These are phyloP conservation scores for Pinctada fucata DNA, from an alignment of 2,888 invertebrate species.

Conservation along the genomic window DNA sequence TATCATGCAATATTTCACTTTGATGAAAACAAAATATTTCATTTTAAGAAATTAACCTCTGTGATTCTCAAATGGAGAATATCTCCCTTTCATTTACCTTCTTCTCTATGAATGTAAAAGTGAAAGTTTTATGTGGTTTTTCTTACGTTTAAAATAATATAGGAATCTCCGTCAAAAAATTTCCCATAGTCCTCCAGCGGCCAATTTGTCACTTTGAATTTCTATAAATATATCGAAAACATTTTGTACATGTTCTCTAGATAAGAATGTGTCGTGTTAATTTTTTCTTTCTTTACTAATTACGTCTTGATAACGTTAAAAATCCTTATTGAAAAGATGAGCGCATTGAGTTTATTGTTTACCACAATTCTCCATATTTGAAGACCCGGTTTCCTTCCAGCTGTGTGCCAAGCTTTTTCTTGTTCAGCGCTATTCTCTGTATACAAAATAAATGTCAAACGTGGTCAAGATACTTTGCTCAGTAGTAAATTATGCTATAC, in stretches of 20 bases:
- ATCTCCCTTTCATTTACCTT: no score
- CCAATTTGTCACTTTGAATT: constrained; percentile 69
- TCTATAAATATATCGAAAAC: constrained; percentile 49
- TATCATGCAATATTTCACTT: no score
- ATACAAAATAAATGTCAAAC: constrained; percentile 4
- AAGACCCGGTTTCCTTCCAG: constrained; percentile 66
- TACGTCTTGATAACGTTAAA: no score
- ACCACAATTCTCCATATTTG: constrained; percentile 76
- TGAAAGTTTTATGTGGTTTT: background rate
- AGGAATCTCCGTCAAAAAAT: constrained; percentile 73
- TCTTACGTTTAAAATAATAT: constrained; percentile 72
- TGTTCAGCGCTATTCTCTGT: constrained; percentile 73
- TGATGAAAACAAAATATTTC: background rate
- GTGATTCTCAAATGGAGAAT: no score
- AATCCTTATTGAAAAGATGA: no score
- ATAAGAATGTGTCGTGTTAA: background rate
- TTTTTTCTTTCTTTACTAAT: no score
- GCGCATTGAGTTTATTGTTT: background rate
- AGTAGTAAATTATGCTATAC: no score
- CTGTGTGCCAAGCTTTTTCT: constrained; percentile 72
- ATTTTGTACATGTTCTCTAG: background rate
- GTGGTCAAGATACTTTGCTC: no score
- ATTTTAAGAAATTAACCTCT: background rate
- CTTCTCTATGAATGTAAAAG: no score
- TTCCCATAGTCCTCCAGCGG: constrained; percentile 67